Conservation (phyloP, 2,888 invertebrate genomes). For the Drosophila kanekoi region DNA sequence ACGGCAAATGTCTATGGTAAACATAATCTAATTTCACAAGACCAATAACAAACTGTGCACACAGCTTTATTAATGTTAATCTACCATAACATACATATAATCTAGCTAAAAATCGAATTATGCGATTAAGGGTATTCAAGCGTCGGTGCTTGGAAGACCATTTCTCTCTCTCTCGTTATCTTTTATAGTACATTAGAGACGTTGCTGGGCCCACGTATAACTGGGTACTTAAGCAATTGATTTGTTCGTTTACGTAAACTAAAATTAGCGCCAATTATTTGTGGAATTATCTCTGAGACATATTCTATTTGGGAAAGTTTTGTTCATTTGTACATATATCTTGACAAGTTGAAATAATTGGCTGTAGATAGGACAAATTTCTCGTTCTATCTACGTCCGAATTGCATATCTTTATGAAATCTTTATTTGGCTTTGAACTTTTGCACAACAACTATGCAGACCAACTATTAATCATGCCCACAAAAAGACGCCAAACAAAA, state of each 20-base stretch:
- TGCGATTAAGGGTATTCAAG: not conserved
- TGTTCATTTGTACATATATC: not conserved
- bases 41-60: too few relatives aligned
- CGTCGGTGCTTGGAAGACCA: not conserved
- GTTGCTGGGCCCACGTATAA: not conserved
- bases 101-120: not conserved
- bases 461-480: slow-evolving; percentile 39
- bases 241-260: slow-evolving; percentile 4
- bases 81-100: not conserved
- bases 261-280: slow-evolving; percentile 11
- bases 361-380: slow-evolving; percentile 18
- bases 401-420: slow-evolving; percentile 29
- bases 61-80: not conserved
- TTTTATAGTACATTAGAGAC: too few relatives aligned
- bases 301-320: not conserved
- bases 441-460: slow-evolving; percentile 16
- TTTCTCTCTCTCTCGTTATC: not conserved
- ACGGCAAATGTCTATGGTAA: not conserved
- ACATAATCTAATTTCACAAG: too few relatives aligned
- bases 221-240: slow-evolving; percentile 8
- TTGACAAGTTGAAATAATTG: slow-evolving; percentile 20
- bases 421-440: slow-evolving; percentile 25
- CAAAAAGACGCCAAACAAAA: slow-evolving; percentile 16
- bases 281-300: slow-evolving; percentile 12
- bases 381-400: not conserved